Evolutionary conservation across 2,888 invertebrate species (phyloP), one percentile per base, ranked within the genome.

Genomic region (Harpalus rubripes): DNA sequence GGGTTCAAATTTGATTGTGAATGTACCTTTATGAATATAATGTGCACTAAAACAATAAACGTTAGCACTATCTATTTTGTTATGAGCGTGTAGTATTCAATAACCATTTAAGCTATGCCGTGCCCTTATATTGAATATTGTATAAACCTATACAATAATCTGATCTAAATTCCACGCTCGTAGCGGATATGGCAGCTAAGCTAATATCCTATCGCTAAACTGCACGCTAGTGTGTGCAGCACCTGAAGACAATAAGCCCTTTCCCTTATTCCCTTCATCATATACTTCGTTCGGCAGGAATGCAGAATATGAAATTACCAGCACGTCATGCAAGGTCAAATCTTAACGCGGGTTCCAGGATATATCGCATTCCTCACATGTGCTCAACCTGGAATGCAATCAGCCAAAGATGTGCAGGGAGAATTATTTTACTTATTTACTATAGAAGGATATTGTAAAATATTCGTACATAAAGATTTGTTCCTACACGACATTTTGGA

Each of bases 221-320:
- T 68, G 68, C 68, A 68, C n/a, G 39, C 10, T 12, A 39, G 26
- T 32, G n/a, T 39, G 39, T 68, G 68, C 68, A 68, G 68, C 68
- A 68, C 39, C 39, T 68, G 68, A 68, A 68, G 68, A 39, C 68
- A 68, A 68, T 68, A 39, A 52, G 44, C 44, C 44, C 44, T 52
- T 52, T 68, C 32, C 68, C 68, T 68, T 15, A 22, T 68, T n/a
- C 68, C 68, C 68, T 68, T 68, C 68, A 5, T 63, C 63, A 39
- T 68, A 32, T 39, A 68, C 68, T 68, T 68, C 39, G 68, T 68
- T 39, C 68, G 32, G 7, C 32, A 68, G 32, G 68, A 63, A 63
- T 39, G 68, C 68, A 26, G 68, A 68, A 68, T 68, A 68, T 68
- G 68, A 68, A 68, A 68, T 68, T 68, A 39, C 39, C 39, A 68